These are phyloP conservation scores for Melieria picta DNA, from an alignment of 2,888 invertebrate species.

Conservation along the genomic window DNA sequence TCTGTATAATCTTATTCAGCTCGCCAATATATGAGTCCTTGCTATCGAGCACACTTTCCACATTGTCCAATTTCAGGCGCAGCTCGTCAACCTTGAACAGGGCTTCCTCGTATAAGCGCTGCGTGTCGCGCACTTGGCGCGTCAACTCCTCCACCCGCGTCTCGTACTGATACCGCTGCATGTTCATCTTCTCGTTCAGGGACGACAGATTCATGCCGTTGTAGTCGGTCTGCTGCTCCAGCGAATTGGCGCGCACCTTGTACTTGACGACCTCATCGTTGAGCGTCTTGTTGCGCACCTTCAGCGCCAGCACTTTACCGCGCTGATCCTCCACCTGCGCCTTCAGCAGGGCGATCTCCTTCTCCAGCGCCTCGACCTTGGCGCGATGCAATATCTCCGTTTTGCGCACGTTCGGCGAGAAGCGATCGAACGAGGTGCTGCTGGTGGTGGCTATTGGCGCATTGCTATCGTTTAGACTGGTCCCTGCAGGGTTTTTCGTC, in stretches of 20 bases:
- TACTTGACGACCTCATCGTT: conserved; percentile 72
- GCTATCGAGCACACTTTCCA: conserved; percentile 45
- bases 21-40: conserved; percentile 51
- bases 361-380: conserved; percentile 71
- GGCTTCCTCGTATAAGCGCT: conserved; percentile 49
- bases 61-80: conserved; percentile 54
- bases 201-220: conserved; percentile 73
- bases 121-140: conserved; percentile 46
- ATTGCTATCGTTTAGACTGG: background rate
- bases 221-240: conserved; percentile 73
- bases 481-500: background rate
- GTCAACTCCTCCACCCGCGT: conserved; percentile 53
- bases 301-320: conserved; percentile 74
- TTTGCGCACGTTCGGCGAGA: conserved; percentile 67
- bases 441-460: conserved; percentile 3
- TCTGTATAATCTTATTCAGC: conserved; percentile 50
- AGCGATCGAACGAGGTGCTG: conserved; percentile 48
- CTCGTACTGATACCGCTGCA: conserved; percentile 58
- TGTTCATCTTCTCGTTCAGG: conserved; percentile 67
- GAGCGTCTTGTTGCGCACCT: conserved; percentile 75
- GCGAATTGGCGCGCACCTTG: conserved; percentile 71
- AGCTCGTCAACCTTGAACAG: conserved; percentile 52
- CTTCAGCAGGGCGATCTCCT: conserved; percentile 70
- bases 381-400: conserved; percentile 69
- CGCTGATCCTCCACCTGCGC: conserved; percentile 71